Base-by-base conservation (phyloP, 2,888 invertebrate genomes). In the Dascillus cervinus region DNA sequence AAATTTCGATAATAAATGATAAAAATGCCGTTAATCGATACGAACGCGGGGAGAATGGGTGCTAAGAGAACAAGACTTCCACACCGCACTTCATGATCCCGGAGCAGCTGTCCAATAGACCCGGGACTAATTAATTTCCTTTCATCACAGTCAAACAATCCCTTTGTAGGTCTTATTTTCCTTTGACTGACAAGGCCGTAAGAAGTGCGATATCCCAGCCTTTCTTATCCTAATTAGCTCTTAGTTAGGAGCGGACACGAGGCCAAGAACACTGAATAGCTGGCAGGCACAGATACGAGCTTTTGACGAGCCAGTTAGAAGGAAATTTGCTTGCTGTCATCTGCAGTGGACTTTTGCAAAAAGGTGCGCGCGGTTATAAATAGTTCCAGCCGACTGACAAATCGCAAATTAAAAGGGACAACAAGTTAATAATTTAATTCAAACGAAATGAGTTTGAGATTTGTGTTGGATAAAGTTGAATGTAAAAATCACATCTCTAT, bases 141-240 rank as follows among this genome's bases (percentile, higher is more conserved):
- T 57, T 57, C 56, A 57, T 55, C 54, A 53, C 44, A n/a, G n/a
- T 47, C 50, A 53, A 53, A 54, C 55, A 53, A 55, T 55, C 53
- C 50, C 52, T 52, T 53, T 53, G 53, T 50, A 42, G 41, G 53
- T 49, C 51, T 50, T 52, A 52, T 51, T 51, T 53, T 52, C 52
- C 55, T 53, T 55, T 55, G 55, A 55, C 52, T 56, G 55, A 55
- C 54, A 53, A 50, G 49, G 50, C 48, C 44, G 43, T 50, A 47
- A 51, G 51, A 49, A 50, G 46, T 49, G 43, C 47, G 46, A 44
- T 47, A 49, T 46, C 48, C 46, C 48, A 47, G 52, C 53, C 53
- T 55, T 57, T 55, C 55, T 57, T 55, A 55, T 53, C 54, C 56
- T 56, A 56, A 56, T 56, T 56, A 56, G 54, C 54, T 56, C 53